Evolutionary conservation across 2,888 invertebrate genomes (phyloP).

Genomic region (Aleiodes testaceus): DNA sequence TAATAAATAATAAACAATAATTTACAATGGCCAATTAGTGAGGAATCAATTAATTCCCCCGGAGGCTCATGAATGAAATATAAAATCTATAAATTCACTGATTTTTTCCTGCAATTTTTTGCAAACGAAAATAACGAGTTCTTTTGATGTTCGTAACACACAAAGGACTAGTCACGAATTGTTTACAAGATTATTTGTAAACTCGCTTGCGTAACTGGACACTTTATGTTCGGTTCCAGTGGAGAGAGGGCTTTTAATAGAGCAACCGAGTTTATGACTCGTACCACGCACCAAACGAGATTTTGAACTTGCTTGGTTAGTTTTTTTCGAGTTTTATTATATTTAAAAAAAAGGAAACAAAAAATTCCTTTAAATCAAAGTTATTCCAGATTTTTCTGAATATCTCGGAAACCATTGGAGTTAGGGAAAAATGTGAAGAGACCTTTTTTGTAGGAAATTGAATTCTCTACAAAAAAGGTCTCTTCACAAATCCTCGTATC

Average conservation of each 20-base stretch:
- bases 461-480: no score
- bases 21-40: no score
- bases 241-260: slow-evolving; percentile 4
- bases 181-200: slow-evolving; percentile 26
- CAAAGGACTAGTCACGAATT: not conserved
- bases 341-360: no score
- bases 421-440: no score
- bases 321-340: not conserved
- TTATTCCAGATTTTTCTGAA: no score
- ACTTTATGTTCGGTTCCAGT: slow-evolving; percentile 7
- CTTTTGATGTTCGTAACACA: not conserved
- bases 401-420: no score
- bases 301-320: slow-evolving; percentile 31
- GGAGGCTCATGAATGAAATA: not conserved
- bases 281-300: slow-evolving; percentile 37
- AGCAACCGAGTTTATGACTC: slow-evolving; percentile 38
- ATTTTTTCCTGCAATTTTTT: not conserved
- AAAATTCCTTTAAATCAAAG: no score
- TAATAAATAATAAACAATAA: no score
- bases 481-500: no score
- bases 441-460: no score
- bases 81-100: not conserved
- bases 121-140: not conserved
- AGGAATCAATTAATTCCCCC: slow-evolving; percentile 39
- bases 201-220: slow-evolving; percentile 19